Evolutionary conservation across 2,113 vertebrate genomes (phyloP), one percentile per base, ranked within the genome.

Genomic region (Oxygymnocypris stewartii): DNA sequence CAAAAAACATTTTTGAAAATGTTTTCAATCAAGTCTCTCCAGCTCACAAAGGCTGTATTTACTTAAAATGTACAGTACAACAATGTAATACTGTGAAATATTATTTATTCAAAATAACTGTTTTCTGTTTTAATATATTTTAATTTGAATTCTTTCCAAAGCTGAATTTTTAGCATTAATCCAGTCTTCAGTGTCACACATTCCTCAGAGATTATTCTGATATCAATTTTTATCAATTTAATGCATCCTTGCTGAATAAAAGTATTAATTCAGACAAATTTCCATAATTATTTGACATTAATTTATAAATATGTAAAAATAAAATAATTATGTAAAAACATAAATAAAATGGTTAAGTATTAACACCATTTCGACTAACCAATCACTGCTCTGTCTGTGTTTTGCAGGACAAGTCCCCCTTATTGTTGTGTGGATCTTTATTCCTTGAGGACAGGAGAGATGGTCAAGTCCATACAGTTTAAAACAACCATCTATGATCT

Each of bases 381-480:
- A 80, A 86, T 76, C 65, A 79, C 28, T 75, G 63, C 31, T 89
- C 42, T 88, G 1, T 86, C 0, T 79, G 9, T 89, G 3, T 88
- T 20, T 94, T 94, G 74, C 90, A 98, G 97, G 87, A 97, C 97
- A 20, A 99, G 96, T 90, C 97, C 97, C 1, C 97, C 97, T 0
- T 99, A 98, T 90, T 98, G 97, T 85, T 99, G 97, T 85, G 97
- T 96, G 47, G 98, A 99, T 94, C 94, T 99, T 3, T 97, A 98
- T 88, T 99, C 98, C 71, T 92, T 99, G 82, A 94, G 96, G 67
- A 98, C 96, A 0, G 98, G 97, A 20, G 98, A 99, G 90, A 98
- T 99, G 96, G 97, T 98, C 81, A 99, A 99, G 88, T 99, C 98
- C 3, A 98, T 99, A 90, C 98, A 99, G 91, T 99, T 99, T 94